phyloP scores from a whole-genome alignment of 2,888 invertebrate genomes.

The Amiota communis region DNA sequence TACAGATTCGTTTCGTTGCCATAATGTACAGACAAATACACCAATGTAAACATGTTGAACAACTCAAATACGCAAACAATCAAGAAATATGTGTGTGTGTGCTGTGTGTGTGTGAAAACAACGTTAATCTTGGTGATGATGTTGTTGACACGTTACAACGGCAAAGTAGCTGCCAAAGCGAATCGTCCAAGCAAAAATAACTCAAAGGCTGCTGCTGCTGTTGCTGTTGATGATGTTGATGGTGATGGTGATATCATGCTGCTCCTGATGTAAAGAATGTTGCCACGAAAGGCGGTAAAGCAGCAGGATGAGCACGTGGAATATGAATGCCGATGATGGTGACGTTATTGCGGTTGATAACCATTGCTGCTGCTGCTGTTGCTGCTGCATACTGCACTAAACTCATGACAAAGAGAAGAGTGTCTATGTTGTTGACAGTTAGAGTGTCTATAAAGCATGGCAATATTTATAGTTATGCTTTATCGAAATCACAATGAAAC shows the following conservation, averaged over 20 bases:
- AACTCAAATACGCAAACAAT: not conserved
- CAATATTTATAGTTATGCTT: conserved; percentile 18
- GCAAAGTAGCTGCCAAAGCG: not conserved
- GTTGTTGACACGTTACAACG: conserved; percentile 21
- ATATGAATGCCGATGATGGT: not conserved
- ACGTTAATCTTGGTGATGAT: conserved; percentile 20
- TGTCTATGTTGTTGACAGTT: too few relatives aligned
- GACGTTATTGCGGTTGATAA: not conserved
- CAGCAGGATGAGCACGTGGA: too few relatives aligned
- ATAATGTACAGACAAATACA: conserved; percentile 8
- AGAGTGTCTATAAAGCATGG: not conserved
- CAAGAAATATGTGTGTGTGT: not conserved
- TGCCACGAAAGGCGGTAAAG: too few relatives aligned
- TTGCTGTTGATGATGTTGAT: not conserved
- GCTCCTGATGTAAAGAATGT: conserved; percentile 1
- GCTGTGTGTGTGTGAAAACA: not conserved
- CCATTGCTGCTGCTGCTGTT: not conserved
- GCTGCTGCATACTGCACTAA: not conserved
- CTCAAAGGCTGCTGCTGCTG: not conserved
- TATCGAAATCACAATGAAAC: conserved; percentile 19
- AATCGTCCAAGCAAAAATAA: not conserved
- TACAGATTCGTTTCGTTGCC: not conserved
- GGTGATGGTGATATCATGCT: not conserved
- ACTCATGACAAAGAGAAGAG: not conserved
- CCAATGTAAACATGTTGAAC: not conserved